These are phyloP conservation scores for Drosophila mayri DNA, from an alignment of 1,140 invertebrate species.

Conservation along the genomic window DNA sequence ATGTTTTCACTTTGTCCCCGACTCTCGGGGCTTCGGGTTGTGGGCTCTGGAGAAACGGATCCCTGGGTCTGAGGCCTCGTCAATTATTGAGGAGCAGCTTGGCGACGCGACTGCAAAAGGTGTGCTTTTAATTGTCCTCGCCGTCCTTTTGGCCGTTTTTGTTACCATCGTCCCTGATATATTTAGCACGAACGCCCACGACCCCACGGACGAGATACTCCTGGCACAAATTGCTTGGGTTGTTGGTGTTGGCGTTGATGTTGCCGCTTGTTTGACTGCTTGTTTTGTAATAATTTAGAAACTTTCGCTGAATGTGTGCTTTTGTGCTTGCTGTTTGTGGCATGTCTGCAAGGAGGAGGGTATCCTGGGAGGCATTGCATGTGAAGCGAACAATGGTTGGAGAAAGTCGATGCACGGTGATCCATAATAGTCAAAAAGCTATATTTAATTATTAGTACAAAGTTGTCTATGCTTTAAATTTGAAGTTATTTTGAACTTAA, in stretches of 20 bases:
- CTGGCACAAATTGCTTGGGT: slow-evolving; percentile 67
- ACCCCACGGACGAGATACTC: slow-evolving; percentile 45
- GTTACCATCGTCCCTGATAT: slow-evolving; percentile 46
- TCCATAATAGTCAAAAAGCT: neutral
- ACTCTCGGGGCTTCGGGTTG: neutral
- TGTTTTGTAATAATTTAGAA: slow-evolving; percentile 81
- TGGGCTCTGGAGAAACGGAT: slow-evolving; percentile 1
- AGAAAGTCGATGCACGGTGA: slow-evolving; percentile 45
- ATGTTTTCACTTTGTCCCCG: slow-evolving; percentile 63
- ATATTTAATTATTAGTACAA: neutral
- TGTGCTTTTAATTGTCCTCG: slow-evolving; percentile 80
- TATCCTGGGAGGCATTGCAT: slow-evolving; percentile 30
- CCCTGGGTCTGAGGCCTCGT: slow-evolving; percentile 49
- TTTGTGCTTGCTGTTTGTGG: slow-evolving; percentile 65
- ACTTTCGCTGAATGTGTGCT: slow-evolving; percentile 79
- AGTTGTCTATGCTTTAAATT: neutral
- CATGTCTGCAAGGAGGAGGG: slow-evolving; percentile 20
- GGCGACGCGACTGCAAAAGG: slow-evolving; percentile 68
- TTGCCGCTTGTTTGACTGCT: slow-evolving; percentile 67
- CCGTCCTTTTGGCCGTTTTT: slow-evolving; percentile 19
- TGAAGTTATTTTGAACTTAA: too few species aligned
- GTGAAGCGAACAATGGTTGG: slow-evolving; percentile 51
- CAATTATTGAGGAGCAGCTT: slow-evolving; percentile 74
- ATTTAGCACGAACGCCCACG: slow-evolving; percentile 63
- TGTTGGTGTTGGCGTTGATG: slow-evolving; percentile 46